These are phyloP conservation scores for Antigone vipio DNA, from an alignment of 2,113 vertebrate genomes.

Conservation along the genomic window DNA sequence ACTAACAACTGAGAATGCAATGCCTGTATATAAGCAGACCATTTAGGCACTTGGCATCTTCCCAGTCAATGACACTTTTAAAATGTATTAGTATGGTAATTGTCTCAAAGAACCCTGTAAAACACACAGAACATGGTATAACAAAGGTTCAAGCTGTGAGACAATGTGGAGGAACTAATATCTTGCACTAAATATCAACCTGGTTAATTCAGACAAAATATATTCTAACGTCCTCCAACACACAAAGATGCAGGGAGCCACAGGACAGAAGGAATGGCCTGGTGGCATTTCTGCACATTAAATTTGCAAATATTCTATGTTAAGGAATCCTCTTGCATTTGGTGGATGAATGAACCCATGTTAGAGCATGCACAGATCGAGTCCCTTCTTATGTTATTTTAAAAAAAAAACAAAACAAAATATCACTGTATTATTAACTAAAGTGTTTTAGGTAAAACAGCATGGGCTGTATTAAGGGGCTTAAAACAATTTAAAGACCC, in stretches of 20 bases:
- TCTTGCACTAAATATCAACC: conserved; percentile 55
- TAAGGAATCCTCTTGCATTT: not conserved
- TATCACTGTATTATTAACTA: not conserved
- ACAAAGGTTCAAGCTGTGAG: conserved; percentile 70
- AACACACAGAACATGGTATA: not conserved
- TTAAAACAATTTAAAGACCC: not conserved
- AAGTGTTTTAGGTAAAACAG: not conserved
- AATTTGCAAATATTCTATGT: not conserved
- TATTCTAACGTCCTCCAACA: not conserved
- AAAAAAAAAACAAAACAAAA: not conserved
- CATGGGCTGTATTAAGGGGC: not conserved
- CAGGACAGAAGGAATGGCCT: not conserved
- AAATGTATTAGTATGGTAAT: conserved; percentile 64
- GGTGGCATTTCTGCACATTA: not conserved
- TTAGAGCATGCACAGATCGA: not conserved
- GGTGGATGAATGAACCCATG: not conserved
- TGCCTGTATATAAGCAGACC: not conserved
- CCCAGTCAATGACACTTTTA: conserved; percentile 43
- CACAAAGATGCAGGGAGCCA: not conserved
- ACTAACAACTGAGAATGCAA: conserved; percentile 10
- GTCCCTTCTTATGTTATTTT: not conserved
- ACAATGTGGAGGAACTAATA: conserved; percentile 64
- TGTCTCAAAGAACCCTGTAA: conserved; percentile 48
- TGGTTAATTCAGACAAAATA: conserved; percentile 47
- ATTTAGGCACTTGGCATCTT: conserved; percentile 37